phyloP scores from a whole-genome alignment of 2,113 vertebrate genomes.

The Dasyprocta punctata region DNA sequence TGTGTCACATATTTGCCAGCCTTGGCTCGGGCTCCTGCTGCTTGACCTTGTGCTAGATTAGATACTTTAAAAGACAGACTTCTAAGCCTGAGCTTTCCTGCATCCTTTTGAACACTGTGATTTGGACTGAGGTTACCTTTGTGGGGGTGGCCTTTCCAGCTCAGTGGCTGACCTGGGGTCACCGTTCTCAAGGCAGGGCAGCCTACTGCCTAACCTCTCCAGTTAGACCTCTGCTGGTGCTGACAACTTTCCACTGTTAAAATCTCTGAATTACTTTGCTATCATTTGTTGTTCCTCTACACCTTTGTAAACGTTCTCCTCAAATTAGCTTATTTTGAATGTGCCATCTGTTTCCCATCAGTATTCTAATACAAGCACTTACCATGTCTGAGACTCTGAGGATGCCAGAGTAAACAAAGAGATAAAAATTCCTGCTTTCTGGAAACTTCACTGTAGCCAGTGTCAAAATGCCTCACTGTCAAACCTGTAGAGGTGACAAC shows the following conservation, averaged over 20 bases:
- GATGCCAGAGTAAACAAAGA: slow-evolving; percentile 51
- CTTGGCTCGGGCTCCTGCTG: neutral
- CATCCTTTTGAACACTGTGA: neutral
- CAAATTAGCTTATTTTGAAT: slow-evolving; percentile 43
- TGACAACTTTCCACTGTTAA: neutral
- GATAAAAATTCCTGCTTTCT: slow-evolving; percentile 42
- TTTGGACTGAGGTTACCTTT: neutral
- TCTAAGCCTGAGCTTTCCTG: neutral
- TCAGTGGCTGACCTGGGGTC: neutral
- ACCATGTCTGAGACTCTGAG: slow-evolving; percentile 18
- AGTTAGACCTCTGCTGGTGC: neutral
- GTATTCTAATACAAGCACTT: slow-evolving; percentile 29
- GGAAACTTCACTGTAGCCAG: neutral
- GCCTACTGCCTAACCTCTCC: neutral
- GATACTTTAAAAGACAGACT: neutral
- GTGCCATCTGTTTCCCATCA: slow-evolving; percentile 59
- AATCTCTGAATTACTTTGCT: neutral
- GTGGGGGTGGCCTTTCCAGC: neutral
- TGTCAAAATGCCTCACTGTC: slow-evolving; percentile 5
- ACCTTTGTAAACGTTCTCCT: slow-evolving; percentile 54
- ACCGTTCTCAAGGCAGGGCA: neutral
- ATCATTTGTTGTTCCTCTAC: slow-evolving; percentile 18
- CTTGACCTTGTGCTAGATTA: neutral
- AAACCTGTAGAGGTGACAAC: neutral
- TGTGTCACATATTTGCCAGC: neutral